These are phyloP conservation scores for Isoperla grammatica DNA, from an alignment of 2,888 invertebrate species.

Conservation along the genomic window DNA sequence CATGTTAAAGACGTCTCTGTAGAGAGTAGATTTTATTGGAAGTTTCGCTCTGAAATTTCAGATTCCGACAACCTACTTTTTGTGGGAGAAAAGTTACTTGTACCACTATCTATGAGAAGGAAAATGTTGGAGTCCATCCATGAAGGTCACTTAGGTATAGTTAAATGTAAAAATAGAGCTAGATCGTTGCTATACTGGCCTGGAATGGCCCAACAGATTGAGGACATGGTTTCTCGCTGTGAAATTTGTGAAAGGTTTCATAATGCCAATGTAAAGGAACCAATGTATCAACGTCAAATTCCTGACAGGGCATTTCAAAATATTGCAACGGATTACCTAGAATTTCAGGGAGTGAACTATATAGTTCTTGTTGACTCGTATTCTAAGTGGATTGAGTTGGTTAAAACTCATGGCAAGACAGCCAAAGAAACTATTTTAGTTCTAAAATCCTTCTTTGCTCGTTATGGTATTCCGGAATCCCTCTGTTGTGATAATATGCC, in stretches of 20 bases:
- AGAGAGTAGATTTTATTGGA: background rate
- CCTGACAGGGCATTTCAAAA: no score
- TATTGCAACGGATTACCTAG: no score
- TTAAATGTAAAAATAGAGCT: conserved; percentile 12
- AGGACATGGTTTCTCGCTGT: conserved; percentile 5
- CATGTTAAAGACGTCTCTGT: background rate
- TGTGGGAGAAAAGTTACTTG: background rate
- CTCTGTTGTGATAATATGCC: conserved; percentile 33
- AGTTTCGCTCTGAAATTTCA: background rate
- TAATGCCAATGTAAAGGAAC: conserved; percentile 26
- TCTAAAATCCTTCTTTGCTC: conserved; percentile 30
- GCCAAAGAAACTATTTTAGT: conserved; percentile 28
- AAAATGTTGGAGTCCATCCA: background rate
- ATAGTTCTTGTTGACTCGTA: no score
- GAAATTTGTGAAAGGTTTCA: conserved; percentile 18
- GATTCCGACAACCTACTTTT: background rate
- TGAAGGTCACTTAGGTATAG: conserved; percentile 18
- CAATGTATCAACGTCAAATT: no score
- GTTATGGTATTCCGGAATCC: conserved; percentile 30
- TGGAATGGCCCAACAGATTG: conserved; percentile 7
- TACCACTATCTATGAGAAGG: background rate
- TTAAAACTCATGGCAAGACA: no score
- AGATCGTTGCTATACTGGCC: conserved; percentile 10
- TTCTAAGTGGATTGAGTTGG: no score
- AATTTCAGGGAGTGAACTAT: no score